Evolutionary conservation across 2,888 invertebrate species (phyloP).

Genomic region (Caenorhabditis angaria): DNA sequence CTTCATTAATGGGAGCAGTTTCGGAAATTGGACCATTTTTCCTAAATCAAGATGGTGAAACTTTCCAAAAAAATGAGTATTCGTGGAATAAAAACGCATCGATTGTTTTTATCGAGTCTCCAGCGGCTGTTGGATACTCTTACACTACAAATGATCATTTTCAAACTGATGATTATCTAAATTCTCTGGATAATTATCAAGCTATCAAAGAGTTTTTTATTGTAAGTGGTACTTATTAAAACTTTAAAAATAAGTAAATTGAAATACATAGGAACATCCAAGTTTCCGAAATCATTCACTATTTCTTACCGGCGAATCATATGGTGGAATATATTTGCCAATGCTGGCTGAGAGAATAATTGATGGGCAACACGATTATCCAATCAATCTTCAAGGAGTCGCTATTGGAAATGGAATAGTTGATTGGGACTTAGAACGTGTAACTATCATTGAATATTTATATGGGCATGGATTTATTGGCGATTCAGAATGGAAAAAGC

Average conservation of each 20-base stretch:
- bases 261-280: neutral
- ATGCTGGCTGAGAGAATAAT: neutral
- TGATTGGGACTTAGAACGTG: slow-evolving; percentile 67
- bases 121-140: slow-evolving; percentile 77
- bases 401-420: slow-evolving; percentile 72
- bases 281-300: neutral
- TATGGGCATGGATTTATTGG: slow-evolving; percentile 72
- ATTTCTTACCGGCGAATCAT: neutral
- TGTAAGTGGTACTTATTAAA: slow-evolving; percentile 10
- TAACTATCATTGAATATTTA: slow-evolving; percentile 70
- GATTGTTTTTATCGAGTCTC: slow-evolving; percentile 76
- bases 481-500: slow-evolving; percentile 66
- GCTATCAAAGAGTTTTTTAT: slow-evolving; percentile 75
- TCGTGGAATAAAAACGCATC: slow-evolving; percentile 74
- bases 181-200: slow-evolving; percentile 74
- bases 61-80: slow-evolving; percentile 66
- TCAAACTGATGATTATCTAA: slow-evolving; percentile 70
- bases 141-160: slow-evolving; percentile 74
- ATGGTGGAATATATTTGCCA: neutral
- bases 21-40: slow-evolving; percentile 75
- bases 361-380: neutral
- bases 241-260: neutral
- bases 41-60: slow-evolving; percentile 67
- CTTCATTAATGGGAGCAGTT: slow-evolving; percentile 74
- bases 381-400: slow-evolving; percentile 61